Percentiles rank a stretch among this genome's conserved stretches.
Conservation (phyloP, 37 sponge, comb jelly and placozoan species). For the Mnemiopsis leidyi region DNA sequence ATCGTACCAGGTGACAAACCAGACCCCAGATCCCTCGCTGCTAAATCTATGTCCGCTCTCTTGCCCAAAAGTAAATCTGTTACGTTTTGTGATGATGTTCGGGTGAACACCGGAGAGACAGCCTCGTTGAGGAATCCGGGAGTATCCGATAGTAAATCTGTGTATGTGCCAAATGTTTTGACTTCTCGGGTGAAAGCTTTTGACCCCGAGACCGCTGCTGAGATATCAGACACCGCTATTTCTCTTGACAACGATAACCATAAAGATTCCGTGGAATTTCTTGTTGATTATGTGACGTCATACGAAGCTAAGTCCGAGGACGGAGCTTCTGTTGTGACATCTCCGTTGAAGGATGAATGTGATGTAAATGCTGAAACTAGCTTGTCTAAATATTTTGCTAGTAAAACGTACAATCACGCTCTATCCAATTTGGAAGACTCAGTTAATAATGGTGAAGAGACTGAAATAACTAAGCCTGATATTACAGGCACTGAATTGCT, state of each 20-base stretch:
- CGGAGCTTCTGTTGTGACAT: neutral
- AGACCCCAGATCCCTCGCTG: slow-evolving; percentile 4
- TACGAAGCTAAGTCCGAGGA: neutral
- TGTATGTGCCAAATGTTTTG: neutral
- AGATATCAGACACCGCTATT: neutral
- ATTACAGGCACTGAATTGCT: neutral
- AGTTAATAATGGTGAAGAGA: neutral
- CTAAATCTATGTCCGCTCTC: neutral
- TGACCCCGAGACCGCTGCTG: slow-evolving; percentile 22
- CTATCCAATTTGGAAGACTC: neutral
- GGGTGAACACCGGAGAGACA: neutral
- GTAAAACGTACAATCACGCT: neutral
- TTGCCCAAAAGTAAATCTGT: neutral
- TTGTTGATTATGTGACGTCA: slow-evolving; percentile 13
- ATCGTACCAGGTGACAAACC: neutral
- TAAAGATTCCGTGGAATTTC: neutral
- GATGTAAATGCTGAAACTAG: neutral
- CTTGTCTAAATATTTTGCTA: neutral
- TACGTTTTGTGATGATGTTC: neutral
- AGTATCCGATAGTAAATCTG: neutral
- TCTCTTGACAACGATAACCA: slow-evolving; percentile 10
- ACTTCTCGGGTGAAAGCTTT: neutral
- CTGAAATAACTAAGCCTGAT: neutral
- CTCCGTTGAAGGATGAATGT: neutral
- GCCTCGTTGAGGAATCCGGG: neutral